Conservation (phyloP, 2,888 invertebrate species). For the Ormyrus rosae region DNA sequence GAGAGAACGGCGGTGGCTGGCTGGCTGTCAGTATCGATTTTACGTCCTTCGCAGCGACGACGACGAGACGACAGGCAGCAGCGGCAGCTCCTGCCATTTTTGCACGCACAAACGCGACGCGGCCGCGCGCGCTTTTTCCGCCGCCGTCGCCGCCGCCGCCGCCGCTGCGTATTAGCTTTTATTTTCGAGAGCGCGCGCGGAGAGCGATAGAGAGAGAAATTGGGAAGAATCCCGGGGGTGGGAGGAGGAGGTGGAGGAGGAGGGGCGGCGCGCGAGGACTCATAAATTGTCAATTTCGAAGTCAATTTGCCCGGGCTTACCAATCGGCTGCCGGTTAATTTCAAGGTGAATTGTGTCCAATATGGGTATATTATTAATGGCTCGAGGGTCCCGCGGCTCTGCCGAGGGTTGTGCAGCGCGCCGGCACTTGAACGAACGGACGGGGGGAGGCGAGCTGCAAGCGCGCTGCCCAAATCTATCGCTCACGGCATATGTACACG, state of each 20-base stretch:
- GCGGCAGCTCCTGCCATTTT: constrained; percentile 10
- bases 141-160: background rate
- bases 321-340: constrained; percentile 76
- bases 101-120: constrained; percentile 2
- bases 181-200: constrained; percentile 1
- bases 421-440: constrained; percentile 66
- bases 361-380: constrained; percentile 76
- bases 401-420: constrained; percentile 41
- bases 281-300: constrained; percentile 72
- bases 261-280: constrained; percentile 37
- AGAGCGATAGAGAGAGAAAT: constrained; percentile 14
- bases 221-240: constrained; percentile 5
- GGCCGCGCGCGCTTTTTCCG: background rate
- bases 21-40: constrained; percentile 43
- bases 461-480: constrained; percentile 73
- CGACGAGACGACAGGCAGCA: constrained; percentile 17
- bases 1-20: background rate
- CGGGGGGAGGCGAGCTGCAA: constrained; percentile 59
- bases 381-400: constrained; percentile 61
- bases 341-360: constrained; percentile 77
- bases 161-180: constrained; percentile 17
- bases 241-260: background rate
- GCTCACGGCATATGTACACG: constrained; percentile 62
- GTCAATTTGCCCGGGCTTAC: constrained; percentile 76
- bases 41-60: constrained; percentile 36